Evolutionary conservation across 2,888 invertebrate genomes (phyloP), one percentile per base, ranked within the genome.

Genomic region (Erebia ligea): DNA sequence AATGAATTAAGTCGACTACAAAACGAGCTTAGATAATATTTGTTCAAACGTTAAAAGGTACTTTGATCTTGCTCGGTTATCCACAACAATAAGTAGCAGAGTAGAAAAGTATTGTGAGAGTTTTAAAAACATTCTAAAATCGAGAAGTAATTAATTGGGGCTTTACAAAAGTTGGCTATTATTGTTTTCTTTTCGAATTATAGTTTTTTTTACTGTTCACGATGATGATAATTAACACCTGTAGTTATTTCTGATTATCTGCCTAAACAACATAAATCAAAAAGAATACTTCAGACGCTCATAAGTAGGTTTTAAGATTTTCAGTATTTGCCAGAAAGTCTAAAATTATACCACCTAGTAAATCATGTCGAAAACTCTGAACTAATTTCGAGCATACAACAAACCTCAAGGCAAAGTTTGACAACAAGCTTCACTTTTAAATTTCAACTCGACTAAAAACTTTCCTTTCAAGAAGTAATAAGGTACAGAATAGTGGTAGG

Each of bases 341-440:
- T 13, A 25, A 52, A 56, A 21, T 15, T 57, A 11, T 57, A 15
- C 25, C 13, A 57, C 54, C 10, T 48, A 48, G 19, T 45, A 10
- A 40, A 42, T 59, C 9, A 54, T 34, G 6, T 21, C 52, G 11
- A 64, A 40, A 52, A 54, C 10, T 54, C 40, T 19, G 5, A 64
- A 54, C 17, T 64, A 64, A 64, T 54, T 54, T 52, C 40, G 52
- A 54, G 64, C 17, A 64, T 17, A 54, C 40, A 54, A 52, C 63
- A 52, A 64, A 52, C 50, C 15, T 54, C 17, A 40, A 34, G 52
- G 17, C 54, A 64, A 54, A 54, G 17, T 64, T 64, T 64, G 64
- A 64, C 64, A 64, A 21, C 21, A 45, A 62, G 62, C 45, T 62
- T 62, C 62, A 62, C 48, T 62, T 62, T 62, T 48, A 62, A 62